These are phyloP conservation scores for cattle (Bos taurus) DNA, from an alignment of 2,113 vertebrate species.

Conservation along the genomic window DNA sequence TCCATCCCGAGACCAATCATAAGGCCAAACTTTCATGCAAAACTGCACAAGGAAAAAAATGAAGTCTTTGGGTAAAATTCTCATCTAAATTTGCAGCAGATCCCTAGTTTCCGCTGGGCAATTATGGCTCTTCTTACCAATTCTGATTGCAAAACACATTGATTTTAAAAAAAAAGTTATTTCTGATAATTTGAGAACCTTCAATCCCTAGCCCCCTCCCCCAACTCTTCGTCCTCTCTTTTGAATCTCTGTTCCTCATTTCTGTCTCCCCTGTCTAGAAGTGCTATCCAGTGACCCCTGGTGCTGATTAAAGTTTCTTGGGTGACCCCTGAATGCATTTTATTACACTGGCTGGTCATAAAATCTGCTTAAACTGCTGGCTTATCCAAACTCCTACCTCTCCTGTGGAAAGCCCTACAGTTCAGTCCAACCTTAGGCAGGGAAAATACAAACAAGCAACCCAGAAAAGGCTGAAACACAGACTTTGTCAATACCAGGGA, in stretches of 20 bases:
- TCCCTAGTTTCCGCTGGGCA: slow-evolving; percentile 72
- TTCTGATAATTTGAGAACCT: slow-evolving; percentile 66
- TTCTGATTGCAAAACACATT: slow-evolving; percentile 73
- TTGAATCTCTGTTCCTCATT: slow-evolving; percentile 63
- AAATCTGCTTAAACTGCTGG: slow-evolving; percentile 77
- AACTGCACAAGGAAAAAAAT: slow-evolving; percentile 65
- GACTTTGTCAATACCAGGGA: not conserved
- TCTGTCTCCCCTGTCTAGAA: slow-evolving; percentile 73
- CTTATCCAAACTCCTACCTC: slow-evolving; percentile 77
- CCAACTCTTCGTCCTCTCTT: slow-evolving; percentile 33
- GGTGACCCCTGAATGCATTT: slow-evolving; percentile 86
- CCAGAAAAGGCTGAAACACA: not conserved
- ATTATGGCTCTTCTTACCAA: slow-evolving; percentile 63
- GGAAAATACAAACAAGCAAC: slow-evolving; percentile 43
- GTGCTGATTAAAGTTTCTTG: slow-evolving; percentile 89
- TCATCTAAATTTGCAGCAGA: slow-evolving; percentile 77
- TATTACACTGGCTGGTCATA: slow-evolving; percentile 86
- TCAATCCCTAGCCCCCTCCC: slow-evolving; percentile 50
- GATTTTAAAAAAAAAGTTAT: not conserved
- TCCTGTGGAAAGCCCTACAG: slow-evolving; percentile 61
- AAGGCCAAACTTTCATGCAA: slow-evolving; percentile 81
- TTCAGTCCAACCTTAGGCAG: slow-evolving; percentile 60
- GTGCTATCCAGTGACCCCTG: slow-evolving; percentile 90
- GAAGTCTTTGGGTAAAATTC: slow-evolving; percentile 73
- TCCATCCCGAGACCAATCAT: slow-evolving; percentile 77